These are phyloP conservation scores for Drosophila stalkeri DNA, from an alignment of 2,888 invertebrate species.

Conservation along the genomic window DNA sequence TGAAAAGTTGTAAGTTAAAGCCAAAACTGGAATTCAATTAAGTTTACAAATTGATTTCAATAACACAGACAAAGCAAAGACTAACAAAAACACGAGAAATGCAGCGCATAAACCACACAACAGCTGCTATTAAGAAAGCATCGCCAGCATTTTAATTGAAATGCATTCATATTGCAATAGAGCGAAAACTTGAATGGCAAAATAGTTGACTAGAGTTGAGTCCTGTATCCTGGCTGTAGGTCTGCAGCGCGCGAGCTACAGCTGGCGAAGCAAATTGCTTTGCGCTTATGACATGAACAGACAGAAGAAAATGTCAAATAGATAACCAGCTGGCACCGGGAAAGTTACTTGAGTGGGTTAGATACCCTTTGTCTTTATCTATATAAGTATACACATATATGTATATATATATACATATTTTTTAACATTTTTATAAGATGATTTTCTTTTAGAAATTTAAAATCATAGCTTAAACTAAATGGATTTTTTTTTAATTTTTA, in stretches of 20 bases:
- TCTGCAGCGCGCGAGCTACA: slow-evolving; percentile 34
- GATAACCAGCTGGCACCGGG: neutral
- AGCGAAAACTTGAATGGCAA: slow-evolving; percentile 27
- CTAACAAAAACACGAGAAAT: slow-evolving; percentile 45
- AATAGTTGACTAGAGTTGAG: slow-evolving; percentile 5
- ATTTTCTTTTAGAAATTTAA: too few relatives aligned
- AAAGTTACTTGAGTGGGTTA: neutral
- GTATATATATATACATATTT: neutral
- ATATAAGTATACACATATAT: neutral
- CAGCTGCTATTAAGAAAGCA: slow-evolving; percentile 70
- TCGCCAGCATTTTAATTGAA: slow-evolving; percentile 69
- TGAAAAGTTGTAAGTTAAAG: slow-evolving; percentile 17
- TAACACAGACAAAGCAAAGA: slow-evolving; percentile 51
- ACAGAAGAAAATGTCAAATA: slow-evolving; percentile 50
- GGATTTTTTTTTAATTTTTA: too few relatives aligned
- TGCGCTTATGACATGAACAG: slow-evolving; percentile 72
- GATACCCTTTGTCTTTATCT: slow-evolving; percentile 16
- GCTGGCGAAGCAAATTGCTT: slow-evolving; percentile 72
- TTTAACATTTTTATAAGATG: neutral
- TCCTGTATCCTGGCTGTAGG: slow-evolving; percentile 2
- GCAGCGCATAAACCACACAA: slow-evolving; percentile 46
- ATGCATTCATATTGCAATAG: slow-evolving; percentile 75
- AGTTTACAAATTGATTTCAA: slow-evolving; percentile 69
- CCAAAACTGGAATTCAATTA: slow-evolving; percentile 64
- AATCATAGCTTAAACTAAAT: too few relatives aligned